Evolutionary conservation across 53 echinoderm and acorn worm species (phyloP), one percentile per base, ranked within the genome.

Genomic region (Hippasteria phrygiana): DNA sequence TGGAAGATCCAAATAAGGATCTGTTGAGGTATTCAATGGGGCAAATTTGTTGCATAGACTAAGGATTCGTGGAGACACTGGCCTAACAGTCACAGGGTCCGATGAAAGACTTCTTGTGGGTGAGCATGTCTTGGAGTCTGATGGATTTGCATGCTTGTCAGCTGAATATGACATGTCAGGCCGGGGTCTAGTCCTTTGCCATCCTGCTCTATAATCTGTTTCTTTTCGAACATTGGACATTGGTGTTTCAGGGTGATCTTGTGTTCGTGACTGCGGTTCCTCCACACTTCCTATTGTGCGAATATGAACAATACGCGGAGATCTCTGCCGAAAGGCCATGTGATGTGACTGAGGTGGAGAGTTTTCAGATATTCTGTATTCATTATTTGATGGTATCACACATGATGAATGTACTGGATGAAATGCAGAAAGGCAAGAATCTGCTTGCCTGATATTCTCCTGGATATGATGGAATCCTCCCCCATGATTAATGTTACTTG

Each of bases 1-100:
- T 34, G 92, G 78, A 3, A 76, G 71, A 36, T 71, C 51, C 62
- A 78, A 41, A 24, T 84, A 55, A 37, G 62, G 74, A 65, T 88
- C 84, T 20, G 77, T 41, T 50, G 55, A 67, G 73, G 76, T 90
- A 62, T 88, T 85, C 46, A 78, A 80, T 17, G 69, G 79, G 31
- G 86, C 77, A 93, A 94, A 93, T 82, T 91, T 93, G 70, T 88
- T 94, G 93, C 96, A 96, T 91, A 96, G 93, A 87, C 93, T 91
- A 33, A 93, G 67, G 72, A 96, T 96, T 56, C 90, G 87, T 29
- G 97, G 97, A 22, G 97, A 97, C 42, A 97, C 95, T 64, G 97
- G 93, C 51, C 97, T 63, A 56, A 94, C 93, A 20, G 96, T 94
- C 63, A 93, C 93, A 20, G 92, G 63, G 32, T 78, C 72, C 5